Evolutionary conservation across 2,113 vertebrate species (phyloP).

Genomic region (Callorhinus ursinus): DNA sequence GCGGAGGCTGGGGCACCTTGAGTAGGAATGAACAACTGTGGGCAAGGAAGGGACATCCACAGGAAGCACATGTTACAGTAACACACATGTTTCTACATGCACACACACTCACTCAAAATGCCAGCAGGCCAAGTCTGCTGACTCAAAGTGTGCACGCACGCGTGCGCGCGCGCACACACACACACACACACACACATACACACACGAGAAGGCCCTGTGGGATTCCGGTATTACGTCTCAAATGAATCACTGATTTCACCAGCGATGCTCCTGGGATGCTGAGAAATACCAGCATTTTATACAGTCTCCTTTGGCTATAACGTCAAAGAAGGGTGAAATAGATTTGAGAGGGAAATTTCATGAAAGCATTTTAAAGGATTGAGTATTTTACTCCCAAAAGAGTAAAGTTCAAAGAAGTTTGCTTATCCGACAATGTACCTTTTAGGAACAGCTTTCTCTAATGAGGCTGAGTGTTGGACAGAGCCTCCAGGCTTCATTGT

Average conservation of each 20-base stretch:
- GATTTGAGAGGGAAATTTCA: neutral
- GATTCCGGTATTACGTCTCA: rapidly evolving
- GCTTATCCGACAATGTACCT: neutral
- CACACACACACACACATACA: neutral
- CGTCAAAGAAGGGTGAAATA: neutral
- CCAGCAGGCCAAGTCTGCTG: neutral
- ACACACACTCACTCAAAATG: neutral
- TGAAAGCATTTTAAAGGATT: neutral
- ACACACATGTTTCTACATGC: neutral
- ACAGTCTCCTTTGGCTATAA: neutral
- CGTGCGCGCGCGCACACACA: rapidly evolving
- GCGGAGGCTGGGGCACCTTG: neutral
- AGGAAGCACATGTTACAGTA: neutral
- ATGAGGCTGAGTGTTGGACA: neutral
- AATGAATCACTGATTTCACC: neutral
- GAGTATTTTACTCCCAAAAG: neutral
- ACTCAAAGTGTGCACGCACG: rapidly evolving
- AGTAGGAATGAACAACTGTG: neutral
- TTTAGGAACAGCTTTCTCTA: neutral
- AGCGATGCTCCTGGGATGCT: neutral
- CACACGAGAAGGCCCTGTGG: neutral
- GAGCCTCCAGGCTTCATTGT: neutral
- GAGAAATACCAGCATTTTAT: neutral
- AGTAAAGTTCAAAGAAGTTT: neutral
- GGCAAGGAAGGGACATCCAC: neutral